These are phyloP conservation scores for Itoplectis maculator DNA, from an alignment of 2,888 invertebrate species.

Conservation along the genomic window DNA sequence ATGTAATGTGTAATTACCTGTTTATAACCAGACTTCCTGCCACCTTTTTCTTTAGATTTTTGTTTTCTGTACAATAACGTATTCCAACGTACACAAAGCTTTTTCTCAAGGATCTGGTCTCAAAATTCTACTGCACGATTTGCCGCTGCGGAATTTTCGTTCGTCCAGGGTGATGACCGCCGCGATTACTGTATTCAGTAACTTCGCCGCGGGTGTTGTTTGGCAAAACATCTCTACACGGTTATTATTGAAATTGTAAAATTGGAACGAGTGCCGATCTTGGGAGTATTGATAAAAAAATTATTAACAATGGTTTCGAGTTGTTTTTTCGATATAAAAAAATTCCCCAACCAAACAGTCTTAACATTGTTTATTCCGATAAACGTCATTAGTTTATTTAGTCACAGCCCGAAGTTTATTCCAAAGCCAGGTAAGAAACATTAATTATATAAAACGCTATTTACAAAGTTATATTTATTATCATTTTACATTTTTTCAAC, in stretches of 20 bases:
- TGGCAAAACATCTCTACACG: conserved; percentile 65
- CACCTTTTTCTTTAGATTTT: not conserved
- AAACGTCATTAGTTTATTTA: conserved; percentile 60
- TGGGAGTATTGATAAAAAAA: conserved; percentile 76
- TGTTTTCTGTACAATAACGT: conserved; percentile 16
- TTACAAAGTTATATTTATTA: conserved; percentile 71
- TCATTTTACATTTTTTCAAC: conserved; percentile 51
- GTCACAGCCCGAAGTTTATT: conserved; percentile 68
- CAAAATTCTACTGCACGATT: conserved; percentile 51
- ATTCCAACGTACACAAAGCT: not conserved
- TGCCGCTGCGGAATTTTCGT: conserved; percentile 23
- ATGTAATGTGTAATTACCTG: not conserved
- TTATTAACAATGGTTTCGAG: conserved; percentile 62
- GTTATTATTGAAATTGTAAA: conserved; percentile 72
- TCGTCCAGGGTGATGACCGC: conserved; percentile 18
- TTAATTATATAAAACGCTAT: conserved; percentile 71
- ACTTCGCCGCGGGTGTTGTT: conserved; percentile 59
- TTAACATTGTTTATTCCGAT: not conserved
- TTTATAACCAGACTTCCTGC: conserved; percentile 13
- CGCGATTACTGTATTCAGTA: conserved; percentile 42
- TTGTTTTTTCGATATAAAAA: conserved; percentile 34
- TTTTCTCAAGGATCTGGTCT: conserved; percentile 18
- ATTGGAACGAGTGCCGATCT: conserved; percentile 73
- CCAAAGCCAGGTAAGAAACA: conserved; percentile 61
- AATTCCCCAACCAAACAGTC: conserved; percentile 28